These are phyloP conservation scores for Drosophila bocki DNA, from an alignment of 1,140 invertebrate species.

Conservation along the genomic window DNA sequence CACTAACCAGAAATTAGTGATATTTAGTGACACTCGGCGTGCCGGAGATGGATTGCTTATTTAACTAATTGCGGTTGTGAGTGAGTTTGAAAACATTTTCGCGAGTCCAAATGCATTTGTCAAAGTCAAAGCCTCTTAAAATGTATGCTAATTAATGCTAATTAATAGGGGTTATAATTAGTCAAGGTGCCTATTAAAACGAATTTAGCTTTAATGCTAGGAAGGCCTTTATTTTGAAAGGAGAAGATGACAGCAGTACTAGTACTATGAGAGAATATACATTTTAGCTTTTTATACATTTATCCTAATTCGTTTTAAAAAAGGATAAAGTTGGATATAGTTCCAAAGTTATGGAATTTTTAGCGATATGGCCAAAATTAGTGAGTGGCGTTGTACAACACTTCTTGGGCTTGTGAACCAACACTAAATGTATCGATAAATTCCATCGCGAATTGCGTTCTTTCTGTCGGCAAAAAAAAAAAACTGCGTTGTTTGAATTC, in stretches of 20 bases:
- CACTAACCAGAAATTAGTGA: conserved; percentile 9
- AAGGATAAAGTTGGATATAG: too few relatives aligned
- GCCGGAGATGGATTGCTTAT: conserved; percentile 58
- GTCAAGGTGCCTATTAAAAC: neutral
- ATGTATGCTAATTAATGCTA: conserved; percentile 61
- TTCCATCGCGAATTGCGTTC: too few relatives aligned
- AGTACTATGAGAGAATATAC: too few relatives aligned
- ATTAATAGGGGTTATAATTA: conserved; percentile 53
- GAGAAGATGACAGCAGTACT: too few relatives aligned
- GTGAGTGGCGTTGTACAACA: too few relatives aligned
- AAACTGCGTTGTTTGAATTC: too few relatives aligned
- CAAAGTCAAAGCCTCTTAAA: conserved; percentile 54
- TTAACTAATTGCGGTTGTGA: conserved; percentile 62
- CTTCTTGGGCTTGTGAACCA: too few relatives aligned
- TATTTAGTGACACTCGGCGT: conserved; percentile 17
- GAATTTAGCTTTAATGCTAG: neutral
- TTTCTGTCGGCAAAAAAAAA: too few relatives aligned
- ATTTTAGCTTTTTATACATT: too few relatives aligned
- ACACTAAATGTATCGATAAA: too few relatives aligned
- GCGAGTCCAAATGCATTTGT: conserved; percentile 49
- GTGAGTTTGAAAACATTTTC: conserved; percentile 6
- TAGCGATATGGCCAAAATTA: neutral
- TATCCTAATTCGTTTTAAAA: too few relatives aligned
- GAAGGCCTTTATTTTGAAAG: neutral
- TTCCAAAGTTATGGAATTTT: neutral